These are phyloP conservation scores for Xyrichtys novacula DNA, from an alignment of 2,797 vertebrate genomes.

Conservation along the genomic window DNA sequence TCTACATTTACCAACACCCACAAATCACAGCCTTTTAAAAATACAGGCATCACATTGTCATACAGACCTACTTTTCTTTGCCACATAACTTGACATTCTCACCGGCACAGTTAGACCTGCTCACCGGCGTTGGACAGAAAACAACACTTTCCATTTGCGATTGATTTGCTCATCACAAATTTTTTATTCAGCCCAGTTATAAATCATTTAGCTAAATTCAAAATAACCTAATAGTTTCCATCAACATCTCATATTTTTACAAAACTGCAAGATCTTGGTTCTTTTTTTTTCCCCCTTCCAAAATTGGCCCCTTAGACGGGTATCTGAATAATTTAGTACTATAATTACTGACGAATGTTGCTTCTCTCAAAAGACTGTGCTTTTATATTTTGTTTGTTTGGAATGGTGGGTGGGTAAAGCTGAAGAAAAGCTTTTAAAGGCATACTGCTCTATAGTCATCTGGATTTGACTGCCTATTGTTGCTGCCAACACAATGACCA, in stretches of 20 bases:
- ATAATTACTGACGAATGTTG: too few relatives aligned
- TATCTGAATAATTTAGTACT: background rate
- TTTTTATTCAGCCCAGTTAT: background rate
- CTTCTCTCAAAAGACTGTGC: background rate
- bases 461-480: conserved; percentile 61
- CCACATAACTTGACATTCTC: conserved; percentile 8
- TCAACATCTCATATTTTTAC: background rate
- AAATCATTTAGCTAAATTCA: background rate
- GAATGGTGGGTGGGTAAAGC: conserved; percentile 1
- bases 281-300: too few relatives aligned
- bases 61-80: background rate
- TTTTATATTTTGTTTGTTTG: background rate
- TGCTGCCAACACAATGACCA: conserved; percentile 61
- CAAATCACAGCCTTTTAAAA: conserved; percentile 2
- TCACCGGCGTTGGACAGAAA: conserved; percentile 16
- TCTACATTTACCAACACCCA: conserved; percentile 49
- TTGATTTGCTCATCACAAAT: background rate
- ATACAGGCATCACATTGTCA: conserved; percentile 12
- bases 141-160: background rate
- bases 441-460: conserved; percentile 34
- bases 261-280: background rate
- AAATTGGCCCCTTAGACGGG: background rate
- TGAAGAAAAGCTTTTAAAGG: conserved; percentile 11
- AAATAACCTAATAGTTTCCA: background rate
- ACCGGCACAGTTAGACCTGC: background rate